Conservation (phyloP, 2,888 invertebrate species). For the Molanna angustata region DNA sequence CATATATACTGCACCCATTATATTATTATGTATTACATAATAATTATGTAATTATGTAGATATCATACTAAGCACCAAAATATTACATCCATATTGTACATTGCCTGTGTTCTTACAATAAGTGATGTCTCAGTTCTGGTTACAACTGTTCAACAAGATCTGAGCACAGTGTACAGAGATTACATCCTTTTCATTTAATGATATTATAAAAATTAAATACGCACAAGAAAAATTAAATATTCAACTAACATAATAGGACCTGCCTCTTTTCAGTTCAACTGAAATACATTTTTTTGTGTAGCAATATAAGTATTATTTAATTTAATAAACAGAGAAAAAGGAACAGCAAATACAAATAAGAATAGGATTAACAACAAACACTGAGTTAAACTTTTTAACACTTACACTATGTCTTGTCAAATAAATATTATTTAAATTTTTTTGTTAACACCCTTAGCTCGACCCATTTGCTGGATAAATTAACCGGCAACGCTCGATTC, state of each 20-base stretch:
- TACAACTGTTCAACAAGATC: constrained; percentile 10
- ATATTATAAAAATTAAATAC: constrained; percentile 22
- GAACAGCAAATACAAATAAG: constrained; percentile 27
- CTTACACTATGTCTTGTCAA: constrained; percentile 31
- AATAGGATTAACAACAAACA: constrained; percentile 31
- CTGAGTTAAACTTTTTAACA: constrained; percentile 29
- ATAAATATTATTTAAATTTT: constrained; percentile 26
- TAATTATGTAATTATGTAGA: too few species aligned
- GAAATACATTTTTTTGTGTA: constrained; percentile 24
- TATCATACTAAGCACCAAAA: too few species aligned
- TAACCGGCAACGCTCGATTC: constrained; percentile 17
- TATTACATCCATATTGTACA: too few species aligned
- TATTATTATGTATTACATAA: too few species aligned
- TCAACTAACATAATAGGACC: constrained; percentile 30
- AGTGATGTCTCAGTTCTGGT: constrained; percentile 2
- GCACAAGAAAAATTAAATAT: constrained; percentile 20
- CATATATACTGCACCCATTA: too few species aligned
- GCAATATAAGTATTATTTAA: constrained; percentile 12
- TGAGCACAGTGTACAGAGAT: constrained; percentile 20
- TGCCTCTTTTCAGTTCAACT: constrained; percentile 34
- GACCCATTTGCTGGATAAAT: constrained; percentile 9
- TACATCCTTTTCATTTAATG: constrained; percentile 25
- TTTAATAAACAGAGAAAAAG: constrained; percentile 19
- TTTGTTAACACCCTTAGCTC: constrained; percentile 21
- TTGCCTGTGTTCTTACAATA: constrained; percentile 11